A percentile compares a stretch with the other conserved stretches of the same genome.
These are phyloP conservation scores for Sipha maydis DNA, from an alignment of 2,888 invertebrate species.

Conservation along the genomic window DNA sequence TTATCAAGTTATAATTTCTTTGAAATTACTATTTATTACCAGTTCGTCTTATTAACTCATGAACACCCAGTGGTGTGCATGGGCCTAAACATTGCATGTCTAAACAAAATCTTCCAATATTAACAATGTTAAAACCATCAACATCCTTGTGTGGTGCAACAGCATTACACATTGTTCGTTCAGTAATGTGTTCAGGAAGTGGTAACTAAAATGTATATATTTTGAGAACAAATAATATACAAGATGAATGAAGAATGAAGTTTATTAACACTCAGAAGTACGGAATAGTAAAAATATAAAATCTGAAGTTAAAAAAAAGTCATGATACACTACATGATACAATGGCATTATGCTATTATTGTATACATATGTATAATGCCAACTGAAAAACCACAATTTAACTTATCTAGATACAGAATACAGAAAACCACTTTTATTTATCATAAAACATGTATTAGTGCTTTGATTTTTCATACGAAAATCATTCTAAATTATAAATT, in stretches of 20 bases:
- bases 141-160: slow-evolving; percentile 86
- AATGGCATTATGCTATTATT: no score
- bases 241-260: not conserved
- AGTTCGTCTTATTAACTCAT: slow-evolving; percentile 76
- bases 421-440: no score
- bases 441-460: no score
- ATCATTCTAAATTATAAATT: no score
- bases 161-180: slow-evolving; percentile 81
- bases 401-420: no score
- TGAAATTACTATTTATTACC: slow-evolving; percentile 66
- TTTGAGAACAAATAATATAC: not conserved
- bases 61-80: slow-evolving; percentile 82
- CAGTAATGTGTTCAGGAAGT: slow-evolving; percentile 80
- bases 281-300: no score
- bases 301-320: no score
- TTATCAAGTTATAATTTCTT: not conserved
- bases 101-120: slow-evolving; percentile 81
- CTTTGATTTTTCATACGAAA: no score
- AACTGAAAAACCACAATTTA: no score
- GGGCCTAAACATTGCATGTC: slow-evolving; percentile 81
- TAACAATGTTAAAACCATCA: slow-evolving; percentile 87
- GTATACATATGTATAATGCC: no score
- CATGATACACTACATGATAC: no score
- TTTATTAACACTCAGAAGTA: not conserved
- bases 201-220: slow-evolving; percentile 72